These are phyloP conservation scores for Heterodera filipjevi DNA, from an alignment of 2,888 invertebrate species.

Conservation along the genomic window DNA sequence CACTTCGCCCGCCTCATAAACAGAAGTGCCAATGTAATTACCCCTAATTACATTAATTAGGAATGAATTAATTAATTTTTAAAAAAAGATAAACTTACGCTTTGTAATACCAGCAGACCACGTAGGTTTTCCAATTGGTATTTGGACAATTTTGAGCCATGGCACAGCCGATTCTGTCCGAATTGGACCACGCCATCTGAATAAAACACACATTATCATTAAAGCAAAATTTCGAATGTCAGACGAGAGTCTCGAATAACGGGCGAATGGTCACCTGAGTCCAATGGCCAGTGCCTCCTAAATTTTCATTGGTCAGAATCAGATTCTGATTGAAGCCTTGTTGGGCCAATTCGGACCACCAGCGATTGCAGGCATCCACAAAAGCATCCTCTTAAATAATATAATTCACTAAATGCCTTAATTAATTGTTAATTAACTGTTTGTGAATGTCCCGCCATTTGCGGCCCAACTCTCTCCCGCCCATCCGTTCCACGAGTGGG, in stretches of 20 bases:
- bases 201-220: not conserved
- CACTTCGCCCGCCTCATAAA: slow-evolving; percentile 41
- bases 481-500: slow-evolving; percentile 40
- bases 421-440: not conserved
- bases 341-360: slow-evolving; percentile 47
- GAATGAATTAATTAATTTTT: not conserved
- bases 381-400: slow-evolving; percentile 19
- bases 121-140: slow-evolving; percentile 34
- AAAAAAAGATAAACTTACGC: slow-evolving; percentile 28
- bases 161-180: slow-evolving; percentile 43
- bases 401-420: not conserved
- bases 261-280: slow-evolving; percentile 25
- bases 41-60: slow-evolving; percentile 39
- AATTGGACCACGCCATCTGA: slow-evolving; percentile 46
- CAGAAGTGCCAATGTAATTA: slow-evolving; percentile 38
- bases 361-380: slow-evolving; percentile 37
- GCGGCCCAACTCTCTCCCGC: slow-evolving; percentile 40
- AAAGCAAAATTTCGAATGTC: not conserved
- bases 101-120: slow-evolving; percentile 45
- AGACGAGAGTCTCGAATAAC: not conserved
- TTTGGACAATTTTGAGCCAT: slow-evolving; percentile 36
- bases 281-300: slow-evolving; percentile 42
- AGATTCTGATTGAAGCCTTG: slow-evolving; percentile 35
- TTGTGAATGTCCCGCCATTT: not conserved
- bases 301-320: slow-evolving; percentile 20